Conservation (phyloP, 1,140 invertebrate species). For the Gonioctena quinquepunctata region DNA sequence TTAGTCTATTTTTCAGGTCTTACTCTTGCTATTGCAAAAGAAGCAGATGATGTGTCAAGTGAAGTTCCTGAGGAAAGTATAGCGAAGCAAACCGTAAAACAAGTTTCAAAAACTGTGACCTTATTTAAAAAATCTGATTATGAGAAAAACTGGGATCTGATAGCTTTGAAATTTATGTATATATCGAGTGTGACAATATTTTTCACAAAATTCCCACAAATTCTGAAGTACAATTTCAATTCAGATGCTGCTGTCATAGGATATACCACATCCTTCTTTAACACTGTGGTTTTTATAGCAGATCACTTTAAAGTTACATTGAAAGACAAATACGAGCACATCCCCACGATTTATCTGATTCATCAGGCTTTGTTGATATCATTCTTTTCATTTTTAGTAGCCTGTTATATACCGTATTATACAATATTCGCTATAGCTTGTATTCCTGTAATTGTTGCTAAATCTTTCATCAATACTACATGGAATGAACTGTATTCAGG, state of each 20-base stretch:
- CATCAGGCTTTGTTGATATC: constrained; percentile 16
- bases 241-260: constrained; percentile 15
- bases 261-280: constrained; percentile 26
- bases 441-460: constrained; percentile 20
- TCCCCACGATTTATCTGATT: constrained; percentile 2
- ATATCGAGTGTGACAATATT: constrained; percentile 22
- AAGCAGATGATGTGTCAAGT: constrained; percentile 12
- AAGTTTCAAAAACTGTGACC: background rate
- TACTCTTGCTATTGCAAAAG: constrained; percentile 8
- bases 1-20: constrained; percentile 19
- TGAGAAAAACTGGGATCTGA: constrained; percentile 27
- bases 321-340: background rate
- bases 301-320: background rate
- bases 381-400: constrained; percentile 5
- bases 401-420: constrained; percentile 29
- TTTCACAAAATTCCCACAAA: constrained; percentile 28
- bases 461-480: constrained; percentile 12
- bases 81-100: constrained; percentile 13
- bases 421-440: constrained; percentile 11
- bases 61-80: constrained; percentile 18
- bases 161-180: constrained; percentile 25
- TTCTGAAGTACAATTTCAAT: constrained; percentile 25
- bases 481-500: constrained; percentile 23
- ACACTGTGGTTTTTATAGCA: constrained; percentile 17
- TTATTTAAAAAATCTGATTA: constrained; percentile 15